Base-by-base conservation (phyloP, 2,888 invertebrate species). In the Cataglyphis rosenhaueri region DNA sequence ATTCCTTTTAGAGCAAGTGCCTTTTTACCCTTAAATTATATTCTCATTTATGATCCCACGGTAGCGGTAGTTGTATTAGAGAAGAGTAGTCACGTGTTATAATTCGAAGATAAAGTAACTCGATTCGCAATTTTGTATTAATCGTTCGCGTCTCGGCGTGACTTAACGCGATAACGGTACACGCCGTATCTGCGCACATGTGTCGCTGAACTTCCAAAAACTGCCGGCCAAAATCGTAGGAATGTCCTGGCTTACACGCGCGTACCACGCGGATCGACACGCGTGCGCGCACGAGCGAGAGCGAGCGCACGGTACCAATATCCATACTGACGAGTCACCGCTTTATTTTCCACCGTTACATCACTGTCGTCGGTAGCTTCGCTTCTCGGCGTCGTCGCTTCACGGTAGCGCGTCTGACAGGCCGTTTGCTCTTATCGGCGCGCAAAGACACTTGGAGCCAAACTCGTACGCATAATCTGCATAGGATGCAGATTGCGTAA, bases 291-390 rank as follows among this genome's bases (percentile, higher is more conserved):
- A 35, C 65, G 44, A 82, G 75, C 84, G 21, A 57, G 61, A 15
- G 18, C 78, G 66, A 85, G 86, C 87, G 85, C 89, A 89, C 89
- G 89, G 86, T 88, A 90, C 89, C 88, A 90, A 89, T 88, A 87
- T 87, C 81, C 86, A 83, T 82, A 66, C 52, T 52, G 25, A 78
- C 86, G 89, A 88, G 89, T 90, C 89, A 90, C 88, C 90, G 90
- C 86, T 90, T 90, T 90, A 90, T 90, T 90, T 90, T 90, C 87
- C 88, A 86, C 90, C 87, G 86, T 89, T 89, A 90, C 89, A 89
- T 89, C 89, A 89, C 87, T 90, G 85, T 86, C 90, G 85, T 78
- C 84, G 62, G 71, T 84, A 74, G 83, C 87, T 84, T 88, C 79
- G 65, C 38, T 70, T n/a, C 29, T 65, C 55, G 57, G 18, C 75